Base-by-base conservation (phyloP, 2,888 invertebrate species). In the Ptychoptera contaminata region DNA sequence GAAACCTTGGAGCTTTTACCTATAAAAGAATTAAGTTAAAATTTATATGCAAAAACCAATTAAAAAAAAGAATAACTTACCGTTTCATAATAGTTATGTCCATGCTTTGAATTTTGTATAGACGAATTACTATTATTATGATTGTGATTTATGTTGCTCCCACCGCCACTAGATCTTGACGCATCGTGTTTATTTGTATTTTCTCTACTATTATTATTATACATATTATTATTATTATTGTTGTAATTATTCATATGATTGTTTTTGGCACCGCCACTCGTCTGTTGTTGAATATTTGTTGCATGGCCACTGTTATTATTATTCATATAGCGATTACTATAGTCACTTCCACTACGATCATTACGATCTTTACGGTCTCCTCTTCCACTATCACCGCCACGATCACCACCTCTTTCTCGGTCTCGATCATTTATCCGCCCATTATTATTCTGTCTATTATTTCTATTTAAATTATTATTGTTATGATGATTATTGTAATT, bases 401-500 rank as follows among this genome's bases (percentile, higher is more conserved):
- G 8, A 23, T n/a, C n/a, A 11, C 16, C 29, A 23, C 29, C 38
- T 29, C 29, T 12, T 23, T 39, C 29, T 23, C 38, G 12, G 4
- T 11, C 9, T 10, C 16, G 14, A 39, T 39, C 38, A 23, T 39
- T 29, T 29, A 29, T 39, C 30, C 12, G 14, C 5, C 23, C 10
- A 40, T 29, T 40, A 40, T 40, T 30, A 12, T 40, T 30, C 8
- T 29, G 16, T 12, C 23, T 30, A 30, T 40, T 40, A 30, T 40
- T 23, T 35, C 34, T n/a, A 12, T 16, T 16, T 34, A 14, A 16
- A 39, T 39, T 37, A 34, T 41, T 39, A 31, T 16, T 45, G 8
- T 29, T 45, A 16, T 16, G 16, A n/a, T 30, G 10, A 42, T 42
- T 38, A 32, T 40, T 42, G 11, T 12, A 43, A 37, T 36, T 40